Percentiles rank a stretch among this genome's conserved stretches.
phyloP scores from a whole-genome alignment of 1,140 invertebrate genomes.

The Potamilus streckersoni region DNA sequence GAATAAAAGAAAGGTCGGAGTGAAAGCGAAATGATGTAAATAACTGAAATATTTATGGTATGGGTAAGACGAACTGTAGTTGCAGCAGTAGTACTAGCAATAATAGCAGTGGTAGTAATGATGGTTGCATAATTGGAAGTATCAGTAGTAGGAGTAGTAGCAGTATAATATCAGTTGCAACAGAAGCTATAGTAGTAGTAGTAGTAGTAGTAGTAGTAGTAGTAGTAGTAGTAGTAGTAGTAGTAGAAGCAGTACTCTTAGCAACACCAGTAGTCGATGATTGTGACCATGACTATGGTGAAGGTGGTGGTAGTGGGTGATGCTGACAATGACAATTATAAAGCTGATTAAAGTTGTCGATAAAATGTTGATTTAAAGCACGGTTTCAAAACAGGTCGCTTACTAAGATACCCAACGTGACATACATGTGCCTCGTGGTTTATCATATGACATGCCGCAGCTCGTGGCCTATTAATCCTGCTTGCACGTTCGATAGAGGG shows the following conservation, averaged over 20 bases:
- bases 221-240: conserved; percentile 10
- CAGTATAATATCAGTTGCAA: too few relatives aligned
- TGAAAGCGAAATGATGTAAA: too few relatives aligned
- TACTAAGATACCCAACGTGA: background rate
- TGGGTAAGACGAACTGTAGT: background rate
- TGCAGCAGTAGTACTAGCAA: background rate
- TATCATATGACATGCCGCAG: background rate
- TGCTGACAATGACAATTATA: background rate
- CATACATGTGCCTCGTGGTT: background rate
- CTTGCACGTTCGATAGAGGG: background rate
- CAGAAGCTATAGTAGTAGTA: conserved; percentile 7
- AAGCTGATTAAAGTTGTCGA: background rate
- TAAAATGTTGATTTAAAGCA: background rate
- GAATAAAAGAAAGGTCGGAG: too few relatives aligned
- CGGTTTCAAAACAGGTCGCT: background rate
- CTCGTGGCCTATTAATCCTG: background rate
- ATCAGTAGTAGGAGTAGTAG: background rate
- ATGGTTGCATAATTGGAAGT: background rate
- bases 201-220: conserved; percentile 1
- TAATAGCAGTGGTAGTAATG: conserved; percentile 1
- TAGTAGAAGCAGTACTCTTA: conserved; percentile 1
- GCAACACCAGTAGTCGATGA: conserved; percentile 1
- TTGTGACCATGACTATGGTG: background rate
- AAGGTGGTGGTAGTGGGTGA: background rate
- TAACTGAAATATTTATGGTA: background rate